Evolutionary conservation across 2,797 vertebrate species (phyloP).

Genomic region (Spinibarbus caldwelli): DNA sequence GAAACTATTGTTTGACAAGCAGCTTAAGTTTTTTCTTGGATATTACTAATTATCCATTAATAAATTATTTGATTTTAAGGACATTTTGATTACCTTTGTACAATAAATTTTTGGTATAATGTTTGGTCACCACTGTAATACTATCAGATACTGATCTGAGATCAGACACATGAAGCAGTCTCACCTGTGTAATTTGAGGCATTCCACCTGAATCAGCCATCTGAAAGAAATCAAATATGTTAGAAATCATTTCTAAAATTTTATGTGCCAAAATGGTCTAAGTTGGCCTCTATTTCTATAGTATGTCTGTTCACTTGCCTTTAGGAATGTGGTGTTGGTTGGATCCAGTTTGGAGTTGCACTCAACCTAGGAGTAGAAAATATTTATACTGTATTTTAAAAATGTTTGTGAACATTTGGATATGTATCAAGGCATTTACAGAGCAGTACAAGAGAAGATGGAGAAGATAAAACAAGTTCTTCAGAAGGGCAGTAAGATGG

Average conservation of each 20-base stretch:
- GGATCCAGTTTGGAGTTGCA: constrained; percentile 99
- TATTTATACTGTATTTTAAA: not conserved
- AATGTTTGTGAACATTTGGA: not conserved
- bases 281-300: not conserved
- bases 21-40: not conserved
- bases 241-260: not conserved
- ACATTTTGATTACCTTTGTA: not conserved
- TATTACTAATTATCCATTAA: not conserved
- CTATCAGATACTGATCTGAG: constrained; percentile 12
- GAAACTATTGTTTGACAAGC: not conserved
- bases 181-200: constrained; percentile 97
- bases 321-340: constrained; percentile 95
- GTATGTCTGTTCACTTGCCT: constrained; percentile 77
- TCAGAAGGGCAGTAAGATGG: not conserved
- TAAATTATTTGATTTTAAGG: not conserved
- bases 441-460: not conserved
- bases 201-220: constrained; percentile 97
- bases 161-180: constrained; percentile 34
- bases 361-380: constrained; percentile 82
- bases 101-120: too few relatives aligned
- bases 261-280: not conserved
- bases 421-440: not conserved
- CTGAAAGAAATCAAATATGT: constrained; percentile 67
- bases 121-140: not conserved
- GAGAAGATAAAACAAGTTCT: not conserved